Conservation (phyloP, 2,888 invertebrate species). For the Fragum sueziense region DNA sequence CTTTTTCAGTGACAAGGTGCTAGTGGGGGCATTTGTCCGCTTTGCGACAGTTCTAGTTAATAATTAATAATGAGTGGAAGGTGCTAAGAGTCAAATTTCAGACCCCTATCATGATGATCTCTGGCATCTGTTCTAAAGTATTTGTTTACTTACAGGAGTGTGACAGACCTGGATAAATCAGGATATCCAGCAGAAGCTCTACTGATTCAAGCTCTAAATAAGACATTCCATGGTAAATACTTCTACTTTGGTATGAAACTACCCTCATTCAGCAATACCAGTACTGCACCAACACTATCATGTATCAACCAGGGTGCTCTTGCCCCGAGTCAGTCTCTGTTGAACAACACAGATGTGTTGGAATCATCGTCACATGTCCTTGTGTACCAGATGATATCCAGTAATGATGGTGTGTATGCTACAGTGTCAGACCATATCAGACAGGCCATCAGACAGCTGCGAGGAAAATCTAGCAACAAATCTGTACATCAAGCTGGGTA, state of each 20-base stretch:
- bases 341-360: neutral
- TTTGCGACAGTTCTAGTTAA: no score
- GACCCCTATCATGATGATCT: no score
- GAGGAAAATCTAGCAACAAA: neutral
- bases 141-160: conserved; percentile 52
- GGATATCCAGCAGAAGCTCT: conserved; percentile 54
- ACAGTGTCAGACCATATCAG: conserved; percentile 59
- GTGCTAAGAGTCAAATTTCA: no score
- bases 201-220: conserved; percentile 47
- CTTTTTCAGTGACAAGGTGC: no score
- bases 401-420: conserved; percentile 40
- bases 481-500: no score
- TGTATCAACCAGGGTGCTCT: neutral
- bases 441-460: conserved; percentile 29
- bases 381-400: conserved; percentile 52
- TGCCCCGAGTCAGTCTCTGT: neutral
- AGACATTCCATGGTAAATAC: conserved; percentile 56
- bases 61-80: no score
- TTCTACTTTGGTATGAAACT: conserved; percentile 60
- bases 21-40: no score
- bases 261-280: neutral
- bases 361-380: conserved; percentile 43
- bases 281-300: neutral
- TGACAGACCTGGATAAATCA: conserved; percentile 45
- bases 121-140: no score